A percentile compares a stretch with the other conserved stretches of the same genome.
Evolutionary conservation across 2,113 vertebrate genomes (phyloP).

Genomic region (Oreochromis tanganicae): DNA sequence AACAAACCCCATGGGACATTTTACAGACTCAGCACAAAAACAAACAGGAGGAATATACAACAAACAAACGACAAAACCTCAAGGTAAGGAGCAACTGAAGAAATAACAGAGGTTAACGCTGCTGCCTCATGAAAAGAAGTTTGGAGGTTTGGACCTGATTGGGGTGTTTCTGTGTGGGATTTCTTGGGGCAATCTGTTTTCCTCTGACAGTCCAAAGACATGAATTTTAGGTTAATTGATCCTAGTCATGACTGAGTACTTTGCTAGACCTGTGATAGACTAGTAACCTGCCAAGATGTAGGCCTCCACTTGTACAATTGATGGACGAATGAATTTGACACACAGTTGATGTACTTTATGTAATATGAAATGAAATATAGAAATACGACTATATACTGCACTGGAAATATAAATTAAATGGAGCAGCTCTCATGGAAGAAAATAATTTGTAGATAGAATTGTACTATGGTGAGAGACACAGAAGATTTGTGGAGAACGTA

Average conservation of each 20-base stretch:
- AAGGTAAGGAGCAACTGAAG: not conserved
- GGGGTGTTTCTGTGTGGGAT: not conserved
- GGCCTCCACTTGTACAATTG: not conserved
- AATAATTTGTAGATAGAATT: not conserved
- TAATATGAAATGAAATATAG: not conserved
- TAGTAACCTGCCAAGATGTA: not conserved
- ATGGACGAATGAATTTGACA: not conserved
- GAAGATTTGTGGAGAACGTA: not conserved
- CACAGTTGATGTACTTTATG: not conserved
- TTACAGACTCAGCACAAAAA: not conserved
- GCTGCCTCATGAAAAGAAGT: not conserved
- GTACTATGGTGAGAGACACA: not conserved
- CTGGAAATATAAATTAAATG: not conserved
- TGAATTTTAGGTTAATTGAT: not conserved
- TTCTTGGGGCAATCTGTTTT: not conserved
- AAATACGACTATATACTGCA: not conserved
- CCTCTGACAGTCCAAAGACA: not conserved
- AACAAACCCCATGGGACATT: not conserved
- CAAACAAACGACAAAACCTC: not conserved
- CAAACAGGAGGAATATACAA: not conserved
- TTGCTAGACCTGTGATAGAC: not conserved
- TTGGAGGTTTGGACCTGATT: not conserved
- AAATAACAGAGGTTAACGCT: not conserved
- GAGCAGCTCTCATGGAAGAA: not conserved
- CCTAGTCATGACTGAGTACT: not conserved